A percentile compares a stretch with the other conserved stretches of the same genome.
phyloP scores from a whole-genome alignment of 2,797 vertebrate genomes.

The Myotis vivesi region DNA sequence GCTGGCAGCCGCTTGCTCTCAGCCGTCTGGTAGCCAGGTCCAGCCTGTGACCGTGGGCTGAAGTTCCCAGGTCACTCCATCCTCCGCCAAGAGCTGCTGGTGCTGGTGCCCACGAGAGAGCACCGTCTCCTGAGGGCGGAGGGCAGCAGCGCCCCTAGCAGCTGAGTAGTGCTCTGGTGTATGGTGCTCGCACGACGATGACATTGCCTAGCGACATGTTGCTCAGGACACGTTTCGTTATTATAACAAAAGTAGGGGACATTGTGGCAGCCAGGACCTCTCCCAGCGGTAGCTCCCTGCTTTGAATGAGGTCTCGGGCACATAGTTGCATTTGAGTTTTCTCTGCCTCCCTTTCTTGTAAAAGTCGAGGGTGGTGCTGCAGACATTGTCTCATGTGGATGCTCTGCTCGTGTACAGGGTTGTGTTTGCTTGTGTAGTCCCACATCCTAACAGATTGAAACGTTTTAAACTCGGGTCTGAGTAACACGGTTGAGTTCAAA shows the following conservation, averaged over 20 bases:
- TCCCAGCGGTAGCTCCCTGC: too few species aligned
- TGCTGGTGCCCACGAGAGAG: neutral
- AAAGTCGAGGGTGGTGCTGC: neutral
- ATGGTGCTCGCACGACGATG: too few species aligned
- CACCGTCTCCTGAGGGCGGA: neutral
- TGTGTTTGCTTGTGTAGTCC: neutral
- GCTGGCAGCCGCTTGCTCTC: neutral
- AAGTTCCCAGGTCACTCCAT: rapidly evolving
- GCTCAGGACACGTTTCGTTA: too few species aligned
- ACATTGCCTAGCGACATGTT: too few species aligned
- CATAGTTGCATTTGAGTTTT: rapidly evolving
- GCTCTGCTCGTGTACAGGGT: too few species aligned
- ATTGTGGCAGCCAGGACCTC: too few species aligned
- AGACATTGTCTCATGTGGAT: too few species aligned
- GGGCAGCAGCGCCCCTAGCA: too few species aligned
- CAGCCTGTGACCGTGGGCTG: rapidly evolving
- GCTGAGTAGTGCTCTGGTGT: too few species aligned
- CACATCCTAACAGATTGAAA: neutral
- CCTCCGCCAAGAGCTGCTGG: neutral
- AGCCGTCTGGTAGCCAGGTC: neutral
- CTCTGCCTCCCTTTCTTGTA: neutral
- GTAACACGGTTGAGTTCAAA: neutral
- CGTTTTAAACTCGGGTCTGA: neutral
- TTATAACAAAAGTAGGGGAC: too few species aligned
- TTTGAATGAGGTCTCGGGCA: neutral